Percentiles rank a stretch among this genome's conserved stretches.
These are phyloP conservation scores for Notolabrus celidotus DNA, from an alignment of 2,797 vertebrate genomes.

Conservation along the genomic window DNA sequence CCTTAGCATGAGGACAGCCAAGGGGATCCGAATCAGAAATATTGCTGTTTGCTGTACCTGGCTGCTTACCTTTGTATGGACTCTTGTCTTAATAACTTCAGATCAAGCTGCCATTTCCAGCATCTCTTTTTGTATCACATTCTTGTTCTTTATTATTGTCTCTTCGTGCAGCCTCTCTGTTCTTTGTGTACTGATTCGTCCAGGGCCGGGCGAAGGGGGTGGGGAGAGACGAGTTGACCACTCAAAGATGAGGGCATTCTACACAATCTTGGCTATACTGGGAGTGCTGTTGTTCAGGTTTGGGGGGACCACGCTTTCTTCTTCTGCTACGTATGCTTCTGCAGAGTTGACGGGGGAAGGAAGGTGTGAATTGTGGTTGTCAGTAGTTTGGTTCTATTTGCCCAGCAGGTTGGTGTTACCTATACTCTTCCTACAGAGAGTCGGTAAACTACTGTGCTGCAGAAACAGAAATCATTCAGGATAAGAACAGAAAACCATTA, in stretches of 20 bases:
- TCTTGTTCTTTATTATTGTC: rapidly evolving
- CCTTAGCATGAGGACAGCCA: neutral
- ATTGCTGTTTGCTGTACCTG: conserved; percentile 4
- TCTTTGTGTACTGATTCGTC: conserved; percentile 4
- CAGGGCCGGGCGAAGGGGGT: conserved; percentile 3
- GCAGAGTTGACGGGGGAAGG: rapidly evolving
- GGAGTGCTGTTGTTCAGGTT: conserved; percentile 3
- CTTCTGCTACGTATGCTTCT: rapidly evolving
- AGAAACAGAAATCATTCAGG: neutral
- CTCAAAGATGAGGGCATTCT: conserved; percentile 32
- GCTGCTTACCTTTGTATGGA: neutral
- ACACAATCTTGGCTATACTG: conserved; percentile 28
- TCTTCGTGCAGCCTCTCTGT: conserved; percentile 24
- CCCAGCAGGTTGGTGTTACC: conserved; percentile 30
- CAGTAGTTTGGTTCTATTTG: neutral
- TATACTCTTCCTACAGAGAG: conserved; percentile 29
- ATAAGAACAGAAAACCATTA: no score
- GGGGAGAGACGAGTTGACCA: neutral
- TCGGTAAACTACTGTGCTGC: conserved; percentile 1
- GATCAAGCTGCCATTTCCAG: rapidly evolving
- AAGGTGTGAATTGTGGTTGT: neutral
- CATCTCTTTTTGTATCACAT: rapidly evolving
- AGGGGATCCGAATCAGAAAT: conserved; percentile 11
- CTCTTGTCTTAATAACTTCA: rapidly evolving
- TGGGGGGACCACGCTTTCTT: rapidly evolving